Percentiles rank a stretch among this genome's conserved stretches.
Evolutionary conservation across 2,888 invertebrate genomes (phyloP).

Genomic region (Podabrus alpinus): DNA sequence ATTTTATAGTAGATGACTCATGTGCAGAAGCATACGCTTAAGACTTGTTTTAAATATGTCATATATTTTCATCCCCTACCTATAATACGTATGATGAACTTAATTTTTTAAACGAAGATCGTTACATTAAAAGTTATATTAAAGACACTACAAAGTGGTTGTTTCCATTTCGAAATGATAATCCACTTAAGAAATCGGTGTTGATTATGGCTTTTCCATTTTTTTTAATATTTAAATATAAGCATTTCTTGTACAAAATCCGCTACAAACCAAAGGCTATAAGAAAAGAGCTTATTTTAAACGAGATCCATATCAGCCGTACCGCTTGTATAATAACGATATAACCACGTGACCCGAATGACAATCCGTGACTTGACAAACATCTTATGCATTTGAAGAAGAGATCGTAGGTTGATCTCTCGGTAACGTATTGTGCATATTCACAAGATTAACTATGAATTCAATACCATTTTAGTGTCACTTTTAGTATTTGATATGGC

Average conservation of each 20-base stretch:
- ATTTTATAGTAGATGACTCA: constrained; percentile 30
- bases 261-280: constrained; percentile 20
- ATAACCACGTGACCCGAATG: constrained; percentile 46
- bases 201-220: neutral
- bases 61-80: neutral
- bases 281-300: constrained; percentile 25
- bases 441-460: neutral
- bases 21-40: constrained; percentile 17
- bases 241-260: constrained; percentile 18
- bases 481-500: neutral
- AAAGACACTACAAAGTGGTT: neutral
- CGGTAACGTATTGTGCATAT: constrained; percentile 6
- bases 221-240: constrained; percentile 1
- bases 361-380: constrained; percentile 46
- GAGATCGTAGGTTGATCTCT: constrained; percentile 19
- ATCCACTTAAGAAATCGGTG: neutral
- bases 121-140: neutral
- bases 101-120: neutral
- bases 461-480: neutral
- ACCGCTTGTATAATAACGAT: constrained; percentile 44
- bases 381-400: constrained; percentile 38
- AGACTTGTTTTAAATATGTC: neutral
- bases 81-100: neutral
- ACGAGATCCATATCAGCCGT: constrained; percentile 30
- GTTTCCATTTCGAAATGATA: neutral